phyloP scores from a whole-genome alignment of 2,113 vertebrate species.

The Saccopteryx leptura region DNA sequence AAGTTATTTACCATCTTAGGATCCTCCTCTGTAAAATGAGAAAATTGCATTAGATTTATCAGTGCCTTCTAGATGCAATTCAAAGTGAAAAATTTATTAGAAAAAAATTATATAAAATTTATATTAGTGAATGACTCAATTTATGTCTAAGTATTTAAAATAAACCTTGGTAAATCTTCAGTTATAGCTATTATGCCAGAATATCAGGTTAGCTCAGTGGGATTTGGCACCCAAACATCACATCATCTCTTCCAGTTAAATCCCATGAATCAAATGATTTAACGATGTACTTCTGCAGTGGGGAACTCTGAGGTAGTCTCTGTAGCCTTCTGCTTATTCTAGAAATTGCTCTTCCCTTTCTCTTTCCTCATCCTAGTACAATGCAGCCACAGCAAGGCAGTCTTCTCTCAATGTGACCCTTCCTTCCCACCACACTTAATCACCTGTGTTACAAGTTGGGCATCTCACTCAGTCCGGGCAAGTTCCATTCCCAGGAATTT shows the following conservation, averaged over 20 bases:
- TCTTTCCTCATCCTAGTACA: not conserved
- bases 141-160: conserved; percentile 41
- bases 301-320: not conserved
- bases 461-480: not conserved
- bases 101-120: conserved; percentile 63
- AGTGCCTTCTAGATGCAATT: conserved; percentile 33
- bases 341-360: not conserved
- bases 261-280: not conserved
- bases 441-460: not conserved
- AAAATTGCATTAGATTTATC: conserved; percentile 37
- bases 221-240: not conserved
- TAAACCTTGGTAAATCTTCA: conserved; percentile 46
- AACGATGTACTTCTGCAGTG: conserved; percentile 16
- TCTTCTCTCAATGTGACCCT: not conserved
- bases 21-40: conserved; percentile 48
- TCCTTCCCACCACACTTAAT: not conserved
- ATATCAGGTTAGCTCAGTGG: not conserved
- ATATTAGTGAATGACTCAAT: conserved; percentile 34
- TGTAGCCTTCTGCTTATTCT: not conserved
- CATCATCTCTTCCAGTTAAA: conserved; percentile 49
- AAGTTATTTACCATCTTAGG: conserved; percentile 32
- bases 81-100: conserved; percentile 60
- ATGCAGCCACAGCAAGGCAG: not conserved
- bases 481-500: not conserved
- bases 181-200: conserved; percentile 21